phyloP scores from a whole-genome alignment of 1,140 invertebrate genomes.

The Rhagoletis pomonella region DNA sequence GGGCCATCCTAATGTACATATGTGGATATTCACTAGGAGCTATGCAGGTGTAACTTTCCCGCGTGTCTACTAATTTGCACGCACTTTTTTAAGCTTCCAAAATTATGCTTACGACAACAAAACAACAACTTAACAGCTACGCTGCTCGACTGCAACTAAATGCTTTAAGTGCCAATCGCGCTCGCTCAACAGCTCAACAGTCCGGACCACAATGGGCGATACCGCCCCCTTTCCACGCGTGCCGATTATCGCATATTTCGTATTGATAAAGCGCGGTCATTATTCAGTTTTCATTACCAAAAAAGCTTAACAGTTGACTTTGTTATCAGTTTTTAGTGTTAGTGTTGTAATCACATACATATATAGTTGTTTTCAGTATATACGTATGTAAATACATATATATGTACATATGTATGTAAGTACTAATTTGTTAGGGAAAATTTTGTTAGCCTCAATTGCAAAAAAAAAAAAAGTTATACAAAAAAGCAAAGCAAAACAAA shows the following conservation, averaged over 20 bases:
- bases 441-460: too few species aligned
- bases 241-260: background rate
- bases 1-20: too few species aligned
- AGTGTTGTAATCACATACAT: too few species aligned
- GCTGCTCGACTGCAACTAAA: conserved; percentile 12
- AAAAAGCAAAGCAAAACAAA: too few species aligned
- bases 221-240: background rate
- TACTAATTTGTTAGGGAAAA: too few species aligned
- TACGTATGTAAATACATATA: background rate
- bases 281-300: conserved; percentile 26
- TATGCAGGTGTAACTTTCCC: too few species aligned
- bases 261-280: conserved; percentile 17
- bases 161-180: background rate
- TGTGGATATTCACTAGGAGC: too few species aligned
- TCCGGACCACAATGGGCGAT: background rate
- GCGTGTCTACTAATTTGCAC: too few species aligned
- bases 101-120: background rate
- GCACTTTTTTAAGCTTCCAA: background rate
- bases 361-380: too few species aligned
- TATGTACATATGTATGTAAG: background rate
- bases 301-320: background rate
- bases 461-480: too few species aligned
- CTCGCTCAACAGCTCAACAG: background rate
- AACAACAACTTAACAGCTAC: conserved; percentile 9
- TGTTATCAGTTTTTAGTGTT: background rate